Conservation (phyloP, 2,113 vertebrate genomes). For the Stictonetta naevosa region DNA sequence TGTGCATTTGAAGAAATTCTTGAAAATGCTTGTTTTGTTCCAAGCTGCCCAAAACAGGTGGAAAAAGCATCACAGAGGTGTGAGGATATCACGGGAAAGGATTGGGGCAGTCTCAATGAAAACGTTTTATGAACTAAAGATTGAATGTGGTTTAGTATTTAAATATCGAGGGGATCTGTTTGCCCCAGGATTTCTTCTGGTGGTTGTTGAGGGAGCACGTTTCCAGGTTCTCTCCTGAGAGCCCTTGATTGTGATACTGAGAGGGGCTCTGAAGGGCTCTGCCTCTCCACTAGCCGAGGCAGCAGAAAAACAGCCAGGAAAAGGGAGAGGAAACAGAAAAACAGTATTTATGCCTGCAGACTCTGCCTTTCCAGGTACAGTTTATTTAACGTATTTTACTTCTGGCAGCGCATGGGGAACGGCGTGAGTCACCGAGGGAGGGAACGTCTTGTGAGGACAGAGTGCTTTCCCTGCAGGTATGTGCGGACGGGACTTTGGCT, state of each 20-base stretch:
- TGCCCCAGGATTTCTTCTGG: not conserved
- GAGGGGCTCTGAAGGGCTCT: not conserved
- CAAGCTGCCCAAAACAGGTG: not conserved
- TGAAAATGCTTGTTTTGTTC: not conserved
- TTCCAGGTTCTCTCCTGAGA: not conserved
- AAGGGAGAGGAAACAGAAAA: not conserved
- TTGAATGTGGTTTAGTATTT: not conserved
- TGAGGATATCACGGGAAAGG: fast-evolving
- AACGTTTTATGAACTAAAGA: fast-evolving
- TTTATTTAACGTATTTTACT: not conserved
- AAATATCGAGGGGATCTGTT: not conserved
- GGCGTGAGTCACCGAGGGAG: fast-evolving
- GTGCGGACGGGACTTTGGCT: fast-evolving
- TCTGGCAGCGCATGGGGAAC: fast-evolving
- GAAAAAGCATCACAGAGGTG: not conserved
- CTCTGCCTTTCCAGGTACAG: not conserved
- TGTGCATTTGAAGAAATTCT: not conserved
- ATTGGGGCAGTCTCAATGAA: fast-evolving
- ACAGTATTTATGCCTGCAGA: not conserved
- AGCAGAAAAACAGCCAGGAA: not conserved
- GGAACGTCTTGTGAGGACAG: not conserved
- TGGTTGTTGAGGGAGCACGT: not conserved
- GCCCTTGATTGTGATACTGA: not conserved
- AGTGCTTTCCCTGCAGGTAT: fast-evolving
- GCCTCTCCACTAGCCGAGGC: not conserved